Percentiles rank a stretch among this genome's conserved stretches.
Evolutionary conservation across 2,113 vertebrate genomes (phyloP).

Genomic region (Chinchilla lanigera): DNA sequence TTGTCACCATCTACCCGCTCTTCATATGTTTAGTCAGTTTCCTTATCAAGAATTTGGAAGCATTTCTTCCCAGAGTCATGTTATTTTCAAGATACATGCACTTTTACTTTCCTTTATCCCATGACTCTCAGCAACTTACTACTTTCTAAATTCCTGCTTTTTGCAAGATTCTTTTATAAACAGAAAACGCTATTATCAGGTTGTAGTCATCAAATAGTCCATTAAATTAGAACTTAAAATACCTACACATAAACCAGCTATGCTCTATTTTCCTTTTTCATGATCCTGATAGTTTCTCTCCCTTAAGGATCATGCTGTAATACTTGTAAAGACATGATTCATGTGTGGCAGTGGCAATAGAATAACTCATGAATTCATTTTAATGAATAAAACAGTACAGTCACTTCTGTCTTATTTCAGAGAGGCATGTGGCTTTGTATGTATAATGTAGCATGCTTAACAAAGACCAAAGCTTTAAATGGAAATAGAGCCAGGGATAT

Average conservation of each 20-base stretch:
- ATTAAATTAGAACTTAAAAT: conserved; percentile 37
- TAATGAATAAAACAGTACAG: neutral
- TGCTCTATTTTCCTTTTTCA: neutral
- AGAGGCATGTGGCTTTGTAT: neutral
- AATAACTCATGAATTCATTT: conserved; percentile 23
- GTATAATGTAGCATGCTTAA: neutral
- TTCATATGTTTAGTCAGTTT: neutral
- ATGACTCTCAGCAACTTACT: neutral
- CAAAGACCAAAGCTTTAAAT: conserved; percentile 16
- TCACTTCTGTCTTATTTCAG: conserved; percentile 13
- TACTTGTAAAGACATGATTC: neutral
- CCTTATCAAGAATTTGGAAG: neutral
- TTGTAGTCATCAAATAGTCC: neutral
- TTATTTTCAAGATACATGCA: neutral
- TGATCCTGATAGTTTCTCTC: neutral
- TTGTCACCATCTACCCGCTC: neutral
- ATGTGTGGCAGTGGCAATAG: neutral
- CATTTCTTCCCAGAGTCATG: neutral
- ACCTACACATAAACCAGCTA: neutral
- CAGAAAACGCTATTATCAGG: neutral
- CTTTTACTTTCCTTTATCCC: conserved; percentile 14
- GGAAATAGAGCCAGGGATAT: neutral
- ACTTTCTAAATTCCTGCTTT: neutral
- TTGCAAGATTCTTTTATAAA: neutral
- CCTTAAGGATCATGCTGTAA: neutral